These are phyloP conservation scores for Drosophila sulfurigaster DNA, from an alignment of 1,140 invertebrate genomes.

Conservation along the genomic window DNA sequence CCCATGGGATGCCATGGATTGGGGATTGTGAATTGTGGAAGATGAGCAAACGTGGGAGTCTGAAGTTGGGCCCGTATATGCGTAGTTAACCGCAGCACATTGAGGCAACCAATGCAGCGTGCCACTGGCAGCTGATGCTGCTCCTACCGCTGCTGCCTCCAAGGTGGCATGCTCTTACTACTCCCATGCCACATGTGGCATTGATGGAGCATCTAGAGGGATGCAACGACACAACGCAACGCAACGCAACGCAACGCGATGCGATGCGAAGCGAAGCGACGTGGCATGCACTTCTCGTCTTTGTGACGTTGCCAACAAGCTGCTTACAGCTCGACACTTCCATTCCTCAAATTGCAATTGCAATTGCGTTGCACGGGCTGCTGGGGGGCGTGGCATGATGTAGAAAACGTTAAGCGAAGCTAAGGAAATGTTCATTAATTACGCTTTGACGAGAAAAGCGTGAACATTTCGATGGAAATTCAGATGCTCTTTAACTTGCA, in stretches of 20 bases:
- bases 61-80: conserved; percentile 3
- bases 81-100: conserved; percentile 18
- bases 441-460: not conserved
- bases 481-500: not conserved
- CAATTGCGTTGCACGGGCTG: conserved; percentile 12
- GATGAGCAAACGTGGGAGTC: not conserved
- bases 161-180: conserved; percentile 8
- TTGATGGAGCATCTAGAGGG: conserved; percentile 13
- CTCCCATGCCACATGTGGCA: conserved; percentile 1
- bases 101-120: conserved; percentile 7
- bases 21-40: too few relatives aligned
- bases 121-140: conserved; percentile 12
- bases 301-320: conserved; percentile 24
- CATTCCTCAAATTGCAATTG: conserved; percentile 25
- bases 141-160: not conserved
- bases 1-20: not conserved
- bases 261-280: not conserved
- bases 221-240: not conserved
- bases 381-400: conserved; percentile 21
- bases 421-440: conserved; percentile 2
- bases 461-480: not conserved
- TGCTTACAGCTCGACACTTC: conserved; percentile 34
- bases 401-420: not conserved
- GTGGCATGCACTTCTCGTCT: not conserved
- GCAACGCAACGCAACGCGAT: too few relatives aligned